phyloP scores from a whole-genome alignment of 2,888 invertebrate genomes.

The Parelbella ahira region DNA sequence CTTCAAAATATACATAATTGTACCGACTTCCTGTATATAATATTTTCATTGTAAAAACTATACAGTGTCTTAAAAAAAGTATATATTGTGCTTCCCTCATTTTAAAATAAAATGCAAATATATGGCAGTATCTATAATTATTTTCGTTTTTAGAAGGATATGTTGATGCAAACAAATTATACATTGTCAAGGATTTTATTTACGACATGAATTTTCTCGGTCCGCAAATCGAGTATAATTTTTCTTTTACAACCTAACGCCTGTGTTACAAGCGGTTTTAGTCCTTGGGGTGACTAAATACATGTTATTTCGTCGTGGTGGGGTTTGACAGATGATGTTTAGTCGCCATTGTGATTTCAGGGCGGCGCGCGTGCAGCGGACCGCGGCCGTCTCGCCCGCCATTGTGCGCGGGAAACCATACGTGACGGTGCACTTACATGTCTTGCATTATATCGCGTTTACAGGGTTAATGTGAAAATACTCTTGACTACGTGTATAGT shows the following conservation, averaged over 20 bases:
- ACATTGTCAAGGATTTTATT: background rate
- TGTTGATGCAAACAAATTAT: too few species aligned
- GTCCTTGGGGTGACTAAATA: slow-evolving; percentile 4
- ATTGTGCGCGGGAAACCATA: slow-evolving; percentile 71
- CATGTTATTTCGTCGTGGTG: background rate
- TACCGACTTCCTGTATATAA: too few species aligned
- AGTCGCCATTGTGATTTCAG: slow-evolving; percentile 36
- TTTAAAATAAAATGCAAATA: too few species aligned
- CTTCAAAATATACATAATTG: too few species aligned
- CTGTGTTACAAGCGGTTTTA: background rate
- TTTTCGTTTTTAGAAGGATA: background rate
- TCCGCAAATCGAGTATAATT: slow-evolving; percentile 1
- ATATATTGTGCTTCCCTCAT: too few species aligned
- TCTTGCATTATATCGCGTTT: slow-evolving; percentile 55
- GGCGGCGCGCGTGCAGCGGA: slow-evolving; percentile 43
- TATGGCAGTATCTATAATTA: too few species aligned
- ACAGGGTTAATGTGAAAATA: slow-evolving; percentile 21
- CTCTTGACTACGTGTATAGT: too few species aligned
- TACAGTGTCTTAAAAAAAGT: too few species aligned
- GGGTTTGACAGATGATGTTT: slow-evolving; percentile 14
- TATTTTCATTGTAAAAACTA: too few species aligned
- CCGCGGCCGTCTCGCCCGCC: slow-evolving; percentile 68
- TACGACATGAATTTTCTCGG: slow-evolving; percentile 1
- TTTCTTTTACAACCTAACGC: background rate
- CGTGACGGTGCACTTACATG: slow-evolving; percentile 66